These are phyloP conservation scores for Proales similis DNA, from an alignment of 1,140 invertebrate genomes.

Conservation along the genomic window DNA sequence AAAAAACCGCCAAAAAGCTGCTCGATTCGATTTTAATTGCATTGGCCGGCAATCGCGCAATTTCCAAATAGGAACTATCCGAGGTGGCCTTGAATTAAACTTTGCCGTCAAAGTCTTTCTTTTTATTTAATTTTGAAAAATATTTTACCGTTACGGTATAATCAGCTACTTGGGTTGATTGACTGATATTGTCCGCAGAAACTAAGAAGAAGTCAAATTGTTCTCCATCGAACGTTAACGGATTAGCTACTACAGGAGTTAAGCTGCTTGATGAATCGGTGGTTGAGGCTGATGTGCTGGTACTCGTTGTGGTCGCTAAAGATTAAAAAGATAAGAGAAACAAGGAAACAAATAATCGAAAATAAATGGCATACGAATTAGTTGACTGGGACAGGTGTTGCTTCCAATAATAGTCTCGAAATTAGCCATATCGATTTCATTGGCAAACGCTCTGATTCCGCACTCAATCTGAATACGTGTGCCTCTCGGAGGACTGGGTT, in stretches of 20 bases:
- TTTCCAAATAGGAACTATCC: background rate
- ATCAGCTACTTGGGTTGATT: background rate
- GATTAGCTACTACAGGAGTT: no score
- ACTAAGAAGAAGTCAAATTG: slow-evolving; percentile 8
- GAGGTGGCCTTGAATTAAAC: background rate
- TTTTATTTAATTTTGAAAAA: slow-evolving; percentile 7
- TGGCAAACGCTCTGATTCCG: background rate
- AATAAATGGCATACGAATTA: background rate
- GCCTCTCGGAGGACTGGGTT: background rate
- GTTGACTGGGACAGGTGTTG: background rate
- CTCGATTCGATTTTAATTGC: background rate
- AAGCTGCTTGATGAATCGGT: no score
- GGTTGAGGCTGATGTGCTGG: no score
- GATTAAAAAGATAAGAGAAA: background rate
- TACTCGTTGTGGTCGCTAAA: no score
- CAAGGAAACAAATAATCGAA: background rate
- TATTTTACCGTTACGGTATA: slow-evolving; percentile 5
- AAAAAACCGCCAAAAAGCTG: slow-evolving; percentile 10
- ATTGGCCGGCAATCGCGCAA: background rate
- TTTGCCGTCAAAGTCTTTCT: background rate
- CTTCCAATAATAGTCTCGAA: background rate
- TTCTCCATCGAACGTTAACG: slow-evolving; percentile 2
- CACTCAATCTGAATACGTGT: background rate
- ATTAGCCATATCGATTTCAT: background rate
- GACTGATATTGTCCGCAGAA: background rate